A percentile compares a stretch with the other conserved stretches of the same genome.
Conservation (phyloP, 2,888 invertebrate species). For the Eumacrocentrus americanus region DNA sequence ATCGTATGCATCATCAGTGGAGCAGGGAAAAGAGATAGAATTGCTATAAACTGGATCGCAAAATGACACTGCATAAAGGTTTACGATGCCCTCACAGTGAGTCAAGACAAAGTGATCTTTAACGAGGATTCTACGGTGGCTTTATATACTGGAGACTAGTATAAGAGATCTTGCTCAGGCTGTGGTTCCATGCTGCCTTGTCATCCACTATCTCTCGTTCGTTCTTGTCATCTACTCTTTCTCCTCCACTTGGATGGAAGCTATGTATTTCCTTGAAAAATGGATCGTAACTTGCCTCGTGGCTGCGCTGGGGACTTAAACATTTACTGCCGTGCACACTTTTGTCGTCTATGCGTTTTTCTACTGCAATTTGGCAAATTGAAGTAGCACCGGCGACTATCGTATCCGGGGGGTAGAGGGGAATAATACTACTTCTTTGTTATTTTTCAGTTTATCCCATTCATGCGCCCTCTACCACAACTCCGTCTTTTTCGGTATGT, state of each 20-base stretch:
- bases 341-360: slow-evolving; percentile 31
- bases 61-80: slow-evolving; percentile 28
- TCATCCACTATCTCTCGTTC: slow-evolving; percentile 4
- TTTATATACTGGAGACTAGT: background rate
- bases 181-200: too few species aligned
- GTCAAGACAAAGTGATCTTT: slow-evolving; percentile 35
- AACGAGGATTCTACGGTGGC: slow-evolving; percentile 41
- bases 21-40: background rate
- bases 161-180: background rate
- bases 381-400: slow-evolving; percentile 33
- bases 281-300: slow-evolving; percentile 33
- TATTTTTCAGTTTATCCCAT: slow-evolving; percentile 37
- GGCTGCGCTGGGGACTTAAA: slow-evolving; percentile 27
- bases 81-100: slow-evolving; percentile 42
- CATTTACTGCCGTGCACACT: slow-evolving; percentile 41
- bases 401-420: slow-evolving; percentile 15
- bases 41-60: slow-evolving; percentile 7
- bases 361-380: slow-evolving; percentile 50
- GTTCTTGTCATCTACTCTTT: background rate
- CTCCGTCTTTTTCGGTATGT: slow-evolving; percentile 1
- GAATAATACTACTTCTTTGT: slow-evolving; percentile 45
- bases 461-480: background rate
- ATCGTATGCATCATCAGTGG: background rate
- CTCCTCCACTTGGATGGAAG: slow-evolving; percentile 19
- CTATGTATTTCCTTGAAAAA: slow-evolving; percentile 36